Base-by-base conservation (phyloP, 1,140 invertebrate genomes). In the Arion vulgaris region DNA sequence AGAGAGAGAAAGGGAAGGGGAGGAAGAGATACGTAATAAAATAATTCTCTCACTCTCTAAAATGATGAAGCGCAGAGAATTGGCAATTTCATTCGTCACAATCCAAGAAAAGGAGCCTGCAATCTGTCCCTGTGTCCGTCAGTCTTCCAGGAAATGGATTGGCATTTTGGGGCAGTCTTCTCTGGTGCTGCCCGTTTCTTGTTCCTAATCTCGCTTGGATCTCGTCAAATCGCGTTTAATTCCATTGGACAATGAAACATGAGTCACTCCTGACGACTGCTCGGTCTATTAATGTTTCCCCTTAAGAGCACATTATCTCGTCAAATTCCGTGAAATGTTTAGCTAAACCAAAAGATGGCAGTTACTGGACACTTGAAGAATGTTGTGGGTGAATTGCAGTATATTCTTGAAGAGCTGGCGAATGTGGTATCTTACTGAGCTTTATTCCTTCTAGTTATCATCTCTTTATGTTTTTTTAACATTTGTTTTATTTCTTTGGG, bases 141-240 rank as follows among this genome's bases (percentile, higher is more conserved):
- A 36, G 45, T 34, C 45, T 23, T 34, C 26, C 74, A 7, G 45
- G 74, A 76, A 53, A 76, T 76, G 74, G 49, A 32, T 11, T 23
- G 45, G 45, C 41, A 53, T 76, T 53, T 4, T 34, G 74, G 41
- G 74, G 53, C n/a, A 53, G 45, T 36, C 45, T 23, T 15, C 9
- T 57, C 2, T 53, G 13, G 39, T 5, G 39, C 45, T 53, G 74
- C 28, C 78, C 66, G n/a, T 1, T 80, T 45, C 34, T 80, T 74
- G 36, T 28, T 45, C 34, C 38, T 32, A 28, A 41, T 81, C 49
- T 73, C 45, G 26, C 39, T 39, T 2, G 1, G 15, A 53, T 57
- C 69, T 72, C 69, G 49, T 34, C 71, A 62, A n/a, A 73, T 81
- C 71, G 62, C 71, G 39, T 81, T 62, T 74, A 49, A 76, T 76